Evolutionary conservation across 2,888 invertebrate genomes (phyloP), one percentile per base, ranked within the genome.

Genomic region (Ectemnius lituratus): DNA sequence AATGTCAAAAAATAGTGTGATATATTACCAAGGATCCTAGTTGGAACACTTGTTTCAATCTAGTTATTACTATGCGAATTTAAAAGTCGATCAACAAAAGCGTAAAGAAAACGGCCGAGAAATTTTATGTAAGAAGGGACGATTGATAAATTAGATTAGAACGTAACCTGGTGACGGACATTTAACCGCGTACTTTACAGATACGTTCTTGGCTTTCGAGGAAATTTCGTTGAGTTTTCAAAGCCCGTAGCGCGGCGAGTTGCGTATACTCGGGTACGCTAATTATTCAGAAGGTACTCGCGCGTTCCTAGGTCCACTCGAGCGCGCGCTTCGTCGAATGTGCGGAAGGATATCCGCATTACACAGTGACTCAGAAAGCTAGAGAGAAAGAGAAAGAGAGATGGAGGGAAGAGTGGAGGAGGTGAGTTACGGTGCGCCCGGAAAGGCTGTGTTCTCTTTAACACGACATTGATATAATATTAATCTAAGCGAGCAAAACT

Each of bases 401-500:
- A 20, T n/a, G n/a, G 20, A 20, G 20, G 23, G 23, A 23, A 1
- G 71, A 56, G 62, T 28, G 60, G 66, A 62, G 65, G 62, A 63
- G 47, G 73, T 11, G 37, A 6, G 37, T 37, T 37, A 8, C 37
- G 37, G 37, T 37, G 37, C 4, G 37, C 37, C 37, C 37, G 67
- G 65, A 73, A 78, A 76, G 72, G 79, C 37, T 37, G 75, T 79
- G 78, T 79, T 82, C 84, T 76, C 84, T 86, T 86, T 86, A 82
- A 79, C 84, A 85, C 80, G 76, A 78, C 83, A 87, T 87, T 87
- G 84, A 87, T 88, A 84, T 82, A 86, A 84, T 85, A 87, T 87
- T 88, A 88, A 88, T 86, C 78, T 83, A 76, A 82, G 82, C 83
- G 84, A 79, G 80, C 76, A 76, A 84, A 84, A 85, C 83, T 88